Conservation (phyloP, 1,140 invertebrate genomes). For the Nephila pilipes region DNA sequence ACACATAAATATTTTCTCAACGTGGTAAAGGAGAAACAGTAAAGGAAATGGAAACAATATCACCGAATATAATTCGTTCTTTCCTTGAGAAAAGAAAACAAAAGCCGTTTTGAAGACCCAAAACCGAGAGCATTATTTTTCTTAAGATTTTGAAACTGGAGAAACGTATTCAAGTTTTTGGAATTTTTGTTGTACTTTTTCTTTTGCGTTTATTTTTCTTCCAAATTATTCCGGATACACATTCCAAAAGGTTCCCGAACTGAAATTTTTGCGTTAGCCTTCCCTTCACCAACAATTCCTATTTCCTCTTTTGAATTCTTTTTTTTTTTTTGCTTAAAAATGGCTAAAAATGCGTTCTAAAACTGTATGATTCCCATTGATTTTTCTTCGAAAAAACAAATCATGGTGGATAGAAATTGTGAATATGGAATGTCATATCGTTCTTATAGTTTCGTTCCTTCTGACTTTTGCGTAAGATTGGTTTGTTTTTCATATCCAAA, state of each 20-base stretch:
- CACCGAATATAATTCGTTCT: conserved; percentile 18
- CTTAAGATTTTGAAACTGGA: neutral
- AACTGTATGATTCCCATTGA: neutral
- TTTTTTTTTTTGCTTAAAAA: neutral
- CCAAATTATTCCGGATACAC: neutral
- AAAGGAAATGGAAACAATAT: conserved; percentile 38
- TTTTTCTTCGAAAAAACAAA: neutral
- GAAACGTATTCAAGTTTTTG: neutral
- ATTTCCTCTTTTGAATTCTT: neutral
- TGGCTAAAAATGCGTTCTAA: conserved; percentile 9
- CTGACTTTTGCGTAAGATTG: neutral
- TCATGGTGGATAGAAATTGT: neutral
- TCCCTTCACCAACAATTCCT: neutral
- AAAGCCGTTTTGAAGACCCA: neutral
- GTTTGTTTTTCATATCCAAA: neutral
- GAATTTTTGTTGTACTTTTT: neutral
- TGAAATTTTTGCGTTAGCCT: neutral
- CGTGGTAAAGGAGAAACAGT: neutral
- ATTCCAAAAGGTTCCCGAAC: neutral
- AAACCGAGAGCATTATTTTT: conserved; percentile 32
- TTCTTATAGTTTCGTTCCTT: neutral
- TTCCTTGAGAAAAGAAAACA: neutral
- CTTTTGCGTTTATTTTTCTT: conserved; percentile 3
- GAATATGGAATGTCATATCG: neutral
- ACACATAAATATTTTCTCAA: neutral